phyloP scores from a whole-genome alignment of 1,140 invertebrate species.

The Spodoptera litura region DNA sequence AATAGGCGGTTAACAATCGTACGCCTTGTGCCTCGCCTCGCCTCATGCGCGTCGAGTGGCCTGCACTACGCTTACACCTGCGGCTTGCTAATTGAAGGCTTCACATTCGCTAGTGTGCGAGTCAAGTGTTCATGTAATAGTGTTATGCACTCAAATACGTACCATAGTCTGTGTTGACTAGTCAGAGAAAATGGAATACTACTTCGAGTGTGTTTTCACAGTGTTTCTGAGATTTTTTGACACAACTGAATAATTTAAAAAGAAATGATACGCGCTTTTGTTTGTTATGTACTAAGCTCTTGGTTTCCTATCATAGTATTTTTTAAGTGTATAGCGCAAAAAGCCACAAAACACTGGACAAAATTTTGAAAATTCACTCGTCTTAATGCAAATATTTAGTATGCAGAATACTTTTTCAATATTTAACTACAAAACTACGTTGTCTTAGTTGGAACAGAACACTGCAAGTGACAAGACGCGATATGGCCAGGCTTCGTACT shows the following conservation, averaged over 20 bases:
- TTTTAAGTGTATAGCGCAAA: no score
- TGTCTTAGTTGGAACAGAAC: background rate
- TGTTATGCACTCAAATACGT: conserved; percentile 21
- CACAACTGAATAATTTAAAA: no score
- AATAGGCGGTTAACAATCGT: conserved; percentile 65
- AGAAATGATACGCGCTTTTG: no score
- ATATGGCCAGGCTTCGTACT: background rate
- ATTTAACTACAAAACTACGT: background rate
- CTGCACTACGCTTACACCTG: conserved; percentile 50
- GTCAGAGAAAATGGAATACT: no score
- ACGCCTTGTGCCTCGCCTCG: conserved; percentile 53
- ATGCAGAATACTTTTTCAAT: no score
- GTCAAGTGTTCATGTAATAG: conserved; percentile 16
- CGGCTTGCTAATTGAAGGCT: conserved; percentile 60
- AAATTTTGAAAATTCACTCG: no score
- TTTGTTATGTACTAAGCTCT: no score
- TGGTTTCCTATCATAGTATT: no score
- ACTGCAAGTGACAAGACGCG: conserved; percentile 9
- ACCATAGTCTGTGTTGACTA: background rate
- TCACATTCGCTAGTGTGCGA: conserved; percentile 45
- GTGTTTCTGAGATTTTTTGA: no score
- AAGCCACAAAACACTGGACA: no score
- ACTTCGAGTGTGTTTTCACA: no score
- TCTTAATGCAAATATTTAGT: no score
- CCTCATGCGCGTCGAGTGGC: conserved; percentile 51